Base-by-base conservation (phyloP, 2,888 invertebrate genomes). In the Cryptops parisi region DNA sequence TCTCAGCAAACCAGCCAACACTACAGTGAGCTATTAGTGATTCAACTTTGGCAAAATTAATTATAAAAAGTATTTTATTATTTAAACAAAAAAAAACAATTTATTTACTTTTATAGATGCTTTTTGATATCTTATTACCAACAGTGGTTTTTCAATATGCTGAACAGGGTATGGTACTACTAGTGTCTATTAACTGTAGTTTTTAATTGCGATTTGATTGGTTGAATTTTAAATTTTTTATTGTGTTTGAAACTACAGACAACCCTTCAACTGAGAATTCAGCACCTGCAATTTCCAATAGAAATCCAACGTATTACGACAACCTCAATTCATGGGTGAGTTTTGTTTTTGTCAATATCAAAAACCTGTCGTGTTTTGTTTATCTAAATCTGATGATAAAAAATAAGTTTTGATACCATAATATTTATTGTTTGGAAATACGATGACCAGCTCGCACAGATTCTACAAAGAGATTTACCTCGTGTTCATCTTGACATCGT, bases 71-170 rank as follows among this genome's bases (percentile, higher is more conserved):
- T 19, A 21, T n/a, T 43, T 52, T 33, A 25, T 39, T 38, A 52
- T 39, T 12, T 24, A 44, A 27, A 3, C 41, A 43, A 43, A 27
- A 26, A 47, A 17, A 26, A 27, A 3, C 12, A 41, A 39, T 19
- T 39, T 5, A 51, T 21, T 40, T 52, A 53, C 54, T 56, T 51
- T 64, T 65, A 52, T 72, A 80, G 76, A 65, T 80, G 54, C 65
- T 80, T 24, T 79, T 84, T 64, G 84, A 85, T 66, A 77, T 81
- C 3, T 83, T 87, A 26, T 81, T 84, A 0, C 84, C 86, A 51
- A 84, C 85, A 55, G 81, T 91, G 25, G 84, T 89, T 52, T 91
- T 91, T 68, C 89, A 88, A 68, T 93, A 90, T 67, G 79, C 78
- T 27, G 51, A 43, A 44, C 27, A 41, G n/a, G n/a, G n/a, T n/a